Conservation (phyloP, 64 coral and sea anemone species). For the Orbicella faveolata region DNA sequence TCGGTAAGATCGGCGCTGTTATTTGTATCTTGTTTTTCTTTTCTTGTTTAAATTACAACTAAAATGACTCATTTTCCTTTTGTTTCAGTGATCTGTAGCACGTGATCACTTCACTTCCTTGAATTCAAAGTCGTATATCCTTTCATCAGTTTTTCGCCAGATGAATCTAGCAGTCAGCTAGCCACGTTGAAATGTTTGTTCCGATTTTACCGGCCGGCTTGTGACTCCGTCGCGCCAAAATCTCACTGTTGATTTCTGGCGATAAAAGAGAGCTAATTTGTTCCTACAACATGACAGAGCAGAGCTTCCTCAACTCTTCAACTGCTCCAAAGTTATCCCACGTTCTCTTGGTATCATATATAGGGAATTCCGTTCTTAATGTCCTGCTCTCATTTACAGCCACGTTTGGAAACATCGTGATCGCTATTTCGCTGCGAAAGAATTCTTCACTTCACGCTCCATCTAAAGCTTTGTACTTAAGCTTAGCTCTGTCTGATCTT, state of each 20-base stretch:
- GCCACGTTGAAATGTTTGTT: no score
- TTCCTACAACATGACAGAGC: background rate
- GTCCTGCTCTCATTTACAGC: background rate
- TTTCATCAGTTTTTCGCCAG: no score
- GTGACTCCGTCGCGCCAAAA: background rate
- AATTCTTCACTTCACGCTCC: background rate
- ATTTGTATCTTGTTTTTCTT: no score
- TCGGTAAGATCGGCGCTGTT: no score
- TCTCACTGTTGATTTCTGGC: background rate
- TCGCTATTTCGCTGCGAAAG: background rate
- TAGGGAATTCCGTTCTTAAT: background rate
- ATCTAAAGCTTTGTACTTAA: background rate
- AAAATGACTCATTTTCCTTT: no score
- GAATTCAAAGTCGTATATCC: no score
- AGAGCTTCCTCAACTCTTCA: background rate
- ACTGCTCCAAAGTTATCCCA: background rate
- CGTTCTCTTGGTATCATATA: background rate
- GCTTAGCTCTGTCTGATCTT: background rate
- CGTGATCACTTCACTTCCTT: no score
- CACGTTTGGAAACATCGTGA: conserved; percentile 1
- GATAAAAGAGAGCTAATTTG: background rate
- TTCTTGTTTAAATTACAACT: no score
- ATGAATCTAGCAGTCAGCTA: no score
- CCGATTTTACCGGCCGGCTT: no score
- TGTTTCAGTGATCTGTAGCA: no score